Conservation (phyloP, 2,888 invertebrate genomes). For the Apoda limacodes region DNA sequence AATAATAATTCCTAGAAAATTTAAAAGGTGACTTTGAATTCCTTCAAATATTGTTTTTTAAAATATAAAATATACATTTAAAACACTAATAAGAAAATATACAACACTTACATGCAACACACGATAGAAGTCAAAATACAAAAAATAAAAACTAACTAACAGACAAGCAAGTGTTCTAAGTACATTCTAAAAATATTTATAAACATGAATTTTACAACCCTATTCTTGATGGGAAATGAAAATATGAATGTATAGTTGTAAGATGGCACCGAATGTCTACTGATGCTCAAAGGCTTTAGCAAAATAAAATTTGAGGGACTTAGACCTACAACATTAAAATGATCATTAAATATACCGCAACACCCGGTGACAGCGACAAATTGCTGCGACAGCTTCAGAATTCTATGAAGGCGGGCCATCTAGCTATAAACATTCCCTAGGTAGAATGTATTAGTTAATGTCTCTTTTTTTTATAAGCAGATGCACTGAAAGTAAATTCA, state of each 20-base stretch:
- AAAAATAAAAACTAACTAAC: constrained; percentile 28
- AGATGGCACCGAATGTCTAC: too few relatives aligned
- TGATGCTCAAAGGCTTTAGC: too few relatives aligned
- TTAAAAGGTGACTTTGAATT: too few relatives aligned
- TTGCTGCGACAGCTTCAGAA: constrained; percentile 49
- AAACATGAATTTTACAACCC: too few relatives aligned
- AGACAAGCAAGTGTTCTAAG: constrained; percentile 45
- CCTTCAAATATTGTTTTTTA: too few relatives aligned
- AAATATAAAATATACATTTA: too few relatives aligned
- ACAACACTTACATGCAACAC: constrained; percentile 50
- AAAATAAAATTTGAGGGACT: constrained; percentile 33
- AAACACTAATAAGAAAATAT: constrained; percentile 29
- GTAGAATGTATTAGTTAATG: too few relatives aligned
- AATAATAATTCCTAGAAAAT: constrained; percentile 4
- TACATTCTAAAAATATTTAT: too few relatives aligned
- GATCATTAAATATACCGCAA: constrained; percentile 32
- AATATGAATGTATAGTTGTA: too few relatives aligned
- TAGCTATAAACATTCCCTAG: constrained; percentile 53
- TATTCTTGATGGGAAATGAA: constrained; percentile 28
- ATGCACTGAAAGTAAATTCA: constrained; percentile 40
- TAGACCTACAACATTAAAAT: constrained; percentile 29
- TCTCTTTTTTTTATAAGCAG: constrained; percentile 48
- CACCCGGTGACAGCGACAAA: constrained; percentile 45
- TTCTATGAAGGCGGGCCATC: constrained; percentile 61
- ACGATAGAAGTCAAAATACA: constrained; percentile 18